Evolutionary conservation across 2,888 invertebrate species (phyloP).

Genomic region (Napeogenes sylphis): DNA sequence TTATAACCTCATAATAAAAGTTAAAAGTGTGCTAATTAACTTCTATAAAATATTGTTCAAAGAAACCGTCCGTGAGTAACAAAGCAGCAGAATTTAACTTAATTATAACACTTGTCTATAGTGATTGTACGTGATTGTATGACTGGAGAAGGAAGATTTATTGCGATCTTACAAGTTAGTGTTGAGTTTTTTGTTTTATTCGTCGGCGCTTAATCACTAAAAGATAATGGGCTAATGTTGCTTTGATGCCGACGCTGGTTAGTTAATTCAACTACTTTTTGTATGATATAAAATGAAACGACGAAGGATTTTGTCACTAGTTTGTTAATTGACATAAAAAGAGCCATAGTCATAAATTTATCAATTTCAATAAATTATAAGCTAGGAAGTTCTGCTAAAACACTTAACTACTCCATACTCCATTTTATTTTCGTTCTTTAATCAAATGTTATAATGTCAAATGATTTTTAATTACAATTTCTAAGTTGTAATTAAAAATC

Average conservation of each 20-base stretch:
- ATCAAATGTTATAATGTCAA: no score
- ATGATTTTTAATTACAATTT: no score
- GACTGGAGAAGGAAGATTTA: constrained; percentile 67
- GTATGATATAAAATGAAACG: constrained; percentile 38
- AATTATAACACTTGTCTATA: constrained; percentile 74
- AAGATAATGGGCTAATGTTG: constrained; percentile 65
- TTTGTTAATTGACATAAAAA: no score
- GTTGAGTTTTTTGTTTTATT: constrained; percentile 67
- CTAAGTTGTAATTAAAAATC: constrained; percentile 37
- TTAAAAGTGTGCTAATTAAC: not conserved
- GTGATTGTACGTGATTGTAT: constrained; percentile 58
- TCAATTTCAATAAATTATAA: constrained; percentile 59
- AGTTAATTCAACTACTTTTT: constrained; percentile 27
- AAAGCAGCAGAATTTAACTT: constrained; percentile 52
- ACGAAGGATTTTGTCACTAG: not conserved
- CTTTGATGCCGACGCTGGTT: constrained; percentile 53
- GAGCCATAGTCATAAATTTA: constrained; percentile 39
- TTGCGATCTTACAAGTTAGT: constrained; percentile 67
- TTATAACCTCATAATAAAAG: not conserved
- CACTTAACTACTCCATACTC: no score
- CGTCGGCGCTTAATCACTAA: constrained; percentile 67
- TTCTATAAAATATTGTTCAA: constrained; percentile 8
- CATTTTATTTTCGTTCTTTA: no score
- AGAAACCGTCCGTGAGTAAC: constrained; percentile 44
- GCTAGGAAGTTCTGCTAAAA: constrained; percentile 36